phyloP scores from a whole-genome alignment of 2,797 vertebrate species.

The Enteromius fasciolatus region DNA sequence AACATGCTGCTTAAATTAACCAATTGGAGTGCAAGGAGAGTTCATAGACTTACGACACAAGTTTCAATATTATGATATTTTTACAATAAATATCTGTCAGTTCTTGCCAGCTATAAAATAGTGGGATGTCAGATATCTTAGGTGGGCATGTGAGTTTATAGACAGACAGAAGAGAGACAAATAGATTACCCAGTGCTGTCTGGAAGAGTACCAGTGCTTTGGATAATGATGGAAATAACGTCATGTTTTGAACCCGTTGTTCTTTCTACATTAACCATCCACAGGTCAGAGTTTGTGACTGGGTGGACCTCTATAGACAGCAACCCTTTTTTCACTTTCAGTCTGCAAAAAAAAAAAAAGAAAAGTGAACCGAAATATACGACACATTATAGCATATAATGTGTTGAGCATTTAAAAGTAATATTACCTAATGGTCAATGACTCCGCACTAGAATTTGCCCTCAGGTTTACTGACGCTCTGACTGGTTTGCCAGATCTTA shows the following conservation, averaged over 20 bases:
- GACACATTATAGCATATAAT: background rate
- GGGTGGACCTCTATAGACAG: conserved; percentile 70
- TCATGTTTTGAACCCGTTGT: conserved; percentile 71
- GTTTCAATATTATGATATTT: too few species aligned
- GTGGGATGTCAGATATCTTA: background rate
- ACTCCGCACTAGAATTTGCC: conserved; percentile 70
- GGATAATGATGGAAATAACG: conserved; percentile 71
- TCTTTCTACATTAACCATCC: conserved; percentile 73
- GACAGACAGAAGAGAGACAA: background rate
- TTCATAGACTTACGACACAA: background rate
- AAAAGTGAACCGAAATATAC: background rate
- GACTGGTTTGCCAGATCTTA: conserved; percentile 66
- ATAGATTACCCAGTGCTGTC: conserved; percentile 53
- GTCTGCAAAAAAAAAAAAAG: conserved; percentile 54
- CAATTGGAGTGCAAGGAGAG: background rate
- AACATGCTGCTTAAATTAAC: background rate
- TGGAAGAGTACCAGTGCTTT: conserved; percentile 54
- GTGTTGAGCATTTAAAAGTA: background rate
- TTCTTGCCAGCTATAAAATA: background rate
- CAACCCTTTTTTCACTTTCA: conserved; percentile 75
- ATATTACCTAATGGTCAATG: conserved; percentile 73
- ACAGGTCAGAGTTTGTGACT: conserved; percentile 66
- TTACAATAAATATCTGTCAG: background rate
- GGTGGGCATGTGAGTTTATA: background rate
- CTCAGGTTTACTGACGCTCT: conserved; percentile 72